Percentiles rank a stretch among this genome's conserved stretches.
Evolutionary conservation across 1,140 invertebrate genomes (phyloP).

Genomic region (Gonioctena quinquepunctata): DNA sequence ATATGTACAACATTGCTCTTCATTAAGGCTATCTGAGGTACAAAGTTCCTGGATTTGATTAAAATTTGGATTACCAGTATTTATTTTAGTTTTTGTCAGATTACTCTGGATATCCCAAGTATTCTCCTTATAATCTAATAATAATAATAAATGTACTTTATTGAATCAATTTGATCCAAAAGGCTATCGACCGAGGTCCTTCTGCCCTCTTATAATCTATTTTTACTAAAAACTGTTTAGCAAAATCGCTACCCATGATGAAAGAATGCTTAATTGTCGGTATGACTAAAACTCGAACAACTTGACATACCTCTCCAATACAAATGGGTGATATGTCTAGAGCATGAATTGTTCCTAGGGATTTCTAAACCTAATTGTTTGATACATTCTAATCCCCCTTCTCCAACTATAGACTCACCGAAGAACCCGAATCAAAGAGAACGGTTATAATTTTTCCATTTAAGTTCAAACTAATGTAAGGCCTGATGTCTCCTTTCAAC

Average conservation of each 20-base stretch:
- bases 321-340: neutral
- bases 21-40: no score
- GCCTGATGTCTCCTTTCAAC: neutral
- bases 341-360: neutral
- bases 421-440: neutral
- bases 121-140: no score
- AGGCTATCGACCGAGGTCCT: no score
- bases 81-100: no score
- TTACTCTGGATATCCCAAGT: no score
- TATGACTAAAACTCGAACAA: neutral
- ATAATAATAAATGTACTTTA: no score
- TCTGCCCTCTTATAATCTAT: neutral
- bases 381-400: neutral
- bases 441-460: neutral
- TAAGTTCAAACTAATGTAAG: neutral
- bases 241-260: neutral
- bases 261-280: neutral
- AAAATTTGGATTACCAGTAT: no score
- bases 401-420: neutral
- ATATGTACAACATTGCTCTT: no score
- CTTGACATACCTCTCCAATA: neutral
- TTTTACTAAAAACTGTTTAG: neutral
- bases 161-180: no score
- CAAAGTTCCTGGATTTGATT: no score
- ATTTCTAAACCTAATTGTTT: neutral